These are phyloP conservation scores for Circaetus cinerascens DNA, from an alignment of 2,113 vertebrate genomes.

Conservation along the genomic window DNA sequence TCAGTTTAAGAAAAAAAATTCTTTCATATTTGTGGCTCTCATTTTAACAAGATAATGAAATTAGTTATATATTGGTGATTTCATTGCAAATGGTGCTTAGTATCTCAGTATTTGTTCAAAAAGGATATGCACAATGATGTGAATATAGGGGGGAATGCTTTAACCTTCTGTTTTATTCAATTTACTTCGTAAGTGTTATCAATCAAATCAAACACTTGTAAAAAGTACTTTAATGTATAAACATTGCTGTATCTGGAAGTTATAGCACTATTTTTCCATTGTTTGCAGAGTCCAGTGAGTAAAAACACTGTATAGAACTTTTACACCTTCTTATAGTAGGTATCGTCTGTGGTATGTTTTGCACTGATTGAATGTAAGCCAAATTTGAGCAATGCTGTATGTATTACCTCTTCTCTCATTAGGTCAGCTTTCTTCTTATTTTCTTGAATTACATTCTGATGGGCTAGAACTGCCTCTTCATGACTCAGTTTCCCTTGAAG, in stretches of 20 bases:
- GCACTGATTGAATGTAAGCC: background rate
- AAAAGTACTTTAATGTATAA: background rate
- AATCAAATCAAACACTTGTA: background rate
- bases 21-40: background rate
- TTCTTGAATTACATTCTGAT: conserved; percentile 69
- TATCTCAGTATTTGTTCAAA: background rate
- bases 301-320: background rate
- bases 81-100: background rate
- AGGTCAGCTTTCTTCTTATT: conserved; percentile 79
- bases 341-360: background rate
- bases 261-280: background rate
- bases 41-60: background rate
- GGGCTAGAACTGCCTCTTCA: conserved; percentile 80
- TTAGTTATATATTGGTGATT: background rate
- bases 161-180: background rate
- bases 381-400: background rate
- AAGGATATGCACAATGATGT: background rate
- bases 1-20: background rate
- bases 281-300: background rate
- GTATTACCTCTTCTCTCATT: conserved; percentile 85
- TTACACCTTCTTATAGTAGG: background rate
- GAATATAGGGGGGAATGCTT: background rate
- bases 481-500: conserved; percentile 82
- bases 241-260: background rate
- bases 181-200: background rate